These are phyloP conservation scores for Piaya cayana DNA, from an alignment of 2,113 vertebrate species.

Conservation along the genomic window DNA sequence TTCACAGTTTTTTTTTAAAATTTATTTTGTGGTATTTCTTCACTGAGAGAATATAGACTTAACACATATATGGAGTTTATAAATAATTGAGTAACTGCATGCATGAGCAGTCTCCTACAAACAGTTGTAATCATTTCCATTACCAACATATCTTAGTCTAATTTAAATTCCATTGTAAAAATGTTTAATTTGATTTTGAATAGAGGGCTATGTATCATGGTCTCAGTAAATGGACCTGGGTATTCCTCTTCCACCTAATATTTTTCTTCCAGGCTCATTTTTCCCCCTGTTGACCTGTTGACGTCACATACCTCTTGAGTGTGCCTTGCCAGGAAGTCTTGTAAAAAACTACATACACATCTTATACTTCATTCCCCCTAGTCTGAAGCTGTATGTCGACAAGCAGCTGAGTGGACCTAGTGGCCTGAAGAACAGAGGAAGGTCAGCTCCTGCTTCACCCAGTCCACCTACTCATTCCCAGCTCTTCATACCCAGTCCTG, in stretches of 20 bases:
- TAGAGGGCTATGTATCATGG: not conserved
- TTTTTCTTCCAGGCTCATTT: not conserved
- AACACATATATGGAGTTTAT: not conserved
- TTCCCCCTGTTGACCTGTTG: not conserved
- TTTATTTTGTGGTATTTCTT: not conserved
- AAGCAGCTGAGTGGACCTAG: not conserved
- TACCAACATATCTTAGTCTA: not conserved
- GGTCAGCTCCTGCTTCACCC: not conserved
- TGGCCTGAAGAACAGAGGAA: not conserved
- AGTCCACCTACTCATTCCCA: not conserved
- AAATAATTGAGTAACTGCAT: not conserved
- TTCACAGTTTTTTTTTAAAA: not conserved
- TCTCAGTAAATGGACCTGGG: not conserved
- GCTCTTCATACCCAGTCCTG: fast-evolving
- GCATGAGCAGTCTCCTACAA: not conserved
- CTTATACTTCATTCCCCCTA: not conserved
- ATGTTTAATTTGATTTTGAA: not conserved
- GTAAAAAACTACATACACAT: not conserved
- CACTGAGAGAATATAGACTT: not conserved
- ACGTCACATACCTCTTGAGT: not conserved
- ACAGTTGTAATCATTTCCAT: not conserved
- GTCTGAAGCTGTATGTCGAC: not conserved
- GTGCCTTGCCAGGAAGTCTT: not conserved
- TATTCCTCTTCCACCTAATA: not conserved
- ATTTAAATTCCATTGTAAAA: not conserved